Percentiles rank a stretch among this genome's conserved stretches.
These are phyloP conservation scores for Rynchops niger DNA, from an alignment of 2,113 vertebrate genomes.

Conservation along the genomic window DNA sequence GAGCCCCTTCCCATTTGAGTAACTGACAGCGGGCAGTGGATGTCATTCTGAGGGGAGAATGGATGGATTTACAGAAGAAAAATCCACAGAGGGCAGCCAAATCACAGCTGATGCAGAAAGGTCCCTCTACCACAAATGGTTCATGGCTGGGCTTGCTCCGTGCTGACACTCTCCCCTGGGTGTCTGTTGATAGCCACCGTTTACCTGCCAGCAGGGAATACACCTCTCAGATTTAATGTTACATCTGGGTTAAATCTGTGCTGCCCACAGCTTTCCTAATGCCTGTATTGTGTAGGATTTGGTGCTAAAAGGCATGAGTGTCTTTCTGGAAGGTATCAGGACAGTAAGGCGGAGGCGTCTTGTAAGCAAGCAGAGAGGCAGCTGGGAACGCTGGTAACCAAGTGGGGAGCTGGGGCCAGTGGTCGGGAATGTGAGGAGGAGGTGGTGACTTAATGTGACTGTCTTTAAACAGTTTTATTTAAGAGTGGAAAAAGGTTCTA, in stretches of 20 bases:
- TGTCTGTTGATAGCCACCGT: neutral
- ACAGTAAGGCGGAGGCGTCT: neutral
- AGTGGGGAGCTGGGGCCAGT: neutral
- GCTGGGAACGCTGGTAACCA: neutral
- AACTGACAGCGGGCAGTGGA: neutral
- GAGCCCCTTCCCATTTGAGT: neutral
- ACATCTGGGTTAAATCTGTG: neutral
- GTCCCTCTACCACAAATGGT: neutral
- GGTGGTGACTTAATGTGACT: neutral
- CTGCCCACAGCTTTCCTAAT: neutral
- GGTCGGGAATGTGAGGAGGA: neutral
- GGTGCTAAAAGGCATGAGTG: neutral
- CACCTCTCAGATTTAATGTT: neutral
- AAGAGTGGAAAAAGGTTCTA: neutral
- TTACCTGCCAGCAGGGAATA: neutral
- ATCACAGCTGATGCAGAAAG: neutral
- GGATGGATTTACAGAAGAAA: neutral
- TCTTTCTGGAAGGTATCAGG: neutral
- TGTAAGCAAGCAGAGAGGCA: neutral
- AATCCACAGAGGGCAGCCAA: neutral
- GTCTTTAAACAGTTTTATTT: neutral
- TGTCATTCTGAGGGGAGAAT: neutral
- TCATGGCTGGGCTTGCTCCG: neutral
- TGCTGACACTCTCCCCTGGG: neutral
- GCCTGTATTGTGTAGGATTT: neutral